Conservation (phyloP, 2,888 invertebrate genomes). For the Lochmaea crataegi region DNA sequence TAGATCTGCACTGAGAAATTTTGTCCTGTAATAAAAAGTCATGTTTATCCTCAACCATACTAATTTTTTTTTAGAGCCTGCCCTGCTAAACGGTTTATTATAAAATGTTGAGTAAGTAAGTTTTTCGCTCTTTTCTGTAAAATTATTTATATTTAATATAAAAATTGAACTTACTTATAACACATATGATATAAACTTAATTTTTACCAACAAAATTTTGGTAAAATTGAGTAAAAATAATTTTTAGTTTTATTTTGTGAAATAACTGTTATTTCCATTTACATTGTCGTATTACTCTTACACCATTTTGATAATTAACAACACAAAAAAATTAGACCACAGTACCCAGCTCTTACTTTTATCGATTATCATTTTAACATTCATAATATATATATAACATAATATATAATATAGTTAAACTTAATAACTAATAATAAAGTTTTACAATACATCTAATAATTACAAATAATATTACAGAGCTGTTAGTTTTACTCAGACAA, state of each 20-base stretch:
- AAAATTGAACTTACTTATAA: no score
- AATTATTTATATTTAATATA: no score
- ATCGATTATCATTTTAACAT: slow-evolving; percentile 49
- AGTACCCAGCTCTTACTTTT: slow-evolving; percentile 59
- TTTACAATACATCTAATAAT: slow-evolving; percentile 57
- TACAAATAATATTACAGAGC: slow-evolving; percentile 61
- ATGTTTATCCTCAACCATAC: no score
- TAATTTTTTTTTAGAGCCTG: no score
- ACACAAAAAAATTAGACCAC: slow-evolving; percentile 59
- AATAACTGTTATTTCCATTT: slow-evolving; percentile 30
- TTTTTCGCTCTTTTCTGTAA: no score
- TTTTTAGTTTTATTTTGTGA: slow-evolving; percentile 24
- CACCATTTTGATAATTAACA: slow-evolving; percentile 54
- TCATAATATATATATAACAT: slow-evolving; percentile 51
- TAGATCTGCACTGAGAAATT: no score
- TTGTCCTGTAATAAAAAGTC: no score
- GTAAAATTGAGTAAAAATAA: not conserved
- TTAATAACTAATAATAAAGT: slow-evolving; percentile 58
- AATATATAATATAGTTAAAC: slow-evolving; percentile 60
- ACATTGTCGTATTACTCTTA: slow-evolving; percentile 27
- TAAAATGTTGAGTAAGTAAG: no score
- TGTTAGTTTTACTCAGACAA: slow-evolving; percentile 53
- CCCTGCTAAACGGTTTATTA: no score
- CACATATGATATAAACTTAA: no score
- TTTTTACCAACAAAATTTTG: no score